Evolutionary conservation across 2,113 vertebrate genomes (phyloP), one percentile per base, ranked within the genome.

Genomic region (Pica pica): DNA sequence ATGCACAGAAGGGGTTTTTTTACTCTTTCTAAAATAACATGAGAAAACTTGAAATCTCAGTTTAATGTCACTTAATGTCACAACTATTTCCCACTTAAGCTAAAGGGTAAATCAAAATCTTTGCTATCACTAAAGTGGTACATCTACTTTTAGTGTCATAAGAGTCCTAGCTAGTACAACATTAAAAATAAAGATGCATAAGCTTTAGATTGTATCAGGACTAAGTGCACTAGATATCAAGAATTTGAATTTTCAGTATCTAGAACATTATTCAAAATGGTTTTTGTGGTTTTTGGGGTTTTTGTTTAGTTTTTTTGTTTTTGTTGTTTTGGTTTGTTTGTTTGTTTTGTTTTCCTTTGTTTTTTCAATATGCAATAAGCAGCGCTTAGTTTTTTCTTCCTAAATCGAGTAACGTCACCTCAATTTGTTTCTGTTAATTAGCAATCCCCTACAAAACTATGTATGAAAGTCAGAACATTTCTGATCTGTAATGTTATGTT

Each of bases 281-380:
- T 4, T 37, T 52, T 33, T 20, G 11, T 9, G 3, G 2, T 23
- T 18, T 39, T 31, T 33, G 2, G 17, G 4, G 1, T 16, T 7
- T 16, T 37, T 8, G 9, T 16, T 52, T 33, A 39, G 30, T 55
- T 55, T 33, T 33, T 20, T 33, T 23, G 33, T 35, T 57, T 33
- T 16, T 57, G 31, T 46, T n/a, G 16, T 11, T 21, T 35, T 39
- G 11, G 7, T 35, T 59, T 39, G 4, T 46, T 87, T 86, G 37
- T 44, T 53, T 71, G 12, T 12, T 60, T 60, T 57, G 15, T n/a
- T 39, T 50, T 6, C 16, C n/a, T 16, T 37, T 26, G 3, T 42
- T 37, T 33, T 78, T 69, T 41, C 35, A 64, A 5, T 26, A 63
- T 33, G 7, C 7, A 67, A 9, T 47, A 74, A 1, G 1, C 13